Percentiles rank a stretch among this genome's conserved stretches.
Evolutionary conservation across 2,888 invertebrate species (phyloP).

Genomic region (Lepidocyrtoides sp.): DNA sequence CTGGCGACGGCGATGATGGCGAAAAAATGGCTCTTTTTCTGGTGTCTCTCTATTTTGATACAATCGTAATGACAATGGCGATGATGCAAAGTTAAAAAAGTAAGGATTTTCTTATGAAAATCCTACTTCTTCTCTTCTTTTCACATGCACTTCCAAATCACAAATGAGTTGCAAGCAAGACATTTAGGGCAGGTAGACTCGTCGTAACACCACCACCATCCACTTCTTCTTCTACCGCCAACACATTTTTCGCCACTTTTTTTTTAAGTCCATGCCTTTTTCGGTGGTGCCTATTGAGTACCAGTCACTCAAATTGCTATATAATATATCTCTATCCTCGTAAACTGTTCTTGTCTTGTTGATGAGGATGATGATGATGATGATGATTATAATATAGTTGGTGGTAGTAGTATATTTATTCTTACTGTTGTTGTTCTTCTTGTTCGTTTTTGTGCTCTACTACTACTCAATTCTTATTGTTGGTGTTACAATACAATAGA

Average conservation of each 20-base stretch:
- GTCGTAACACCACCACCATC: constrained; percentile 61
- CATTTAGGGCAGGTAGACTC: constrained; percentile 85
- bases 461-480: constrained; percentile 43
- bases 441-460: constrained; percentile 54
- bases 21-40: constrained; percentile 40
- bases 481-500: constrained; percentile 31
- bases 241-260: constrained; percentile 85
- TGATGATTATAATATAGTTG: constrained; percentile 2
- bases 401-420: constrained; percentile 12
- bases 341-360: constrained; percentile 18
- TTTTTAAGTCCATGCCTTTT: constrained; percentile 84
- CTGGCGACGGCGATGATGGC: constrained; percentile 48
- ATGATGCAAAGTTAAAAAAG: constrained; percentile 50
- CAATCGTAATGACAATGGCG: constrained; percentile 43
- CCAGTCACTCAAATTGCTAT: constrained; percentile 77
- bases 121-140: constrained; percentile 73
- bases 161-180: constrained; percentile 83
- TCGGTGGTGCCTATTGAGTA: constrained; percentile 83
- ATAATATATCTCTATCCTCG: constrained; percentile 63
- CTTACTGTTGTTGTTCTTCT: constrained; percentile 30
- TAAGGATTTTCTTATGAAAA: constrained; percentile 54
- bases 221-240: constrained; percentile 82
- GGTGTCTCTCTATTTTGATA: constrained; percentile 53
- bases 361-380: constrained; percentile 7
- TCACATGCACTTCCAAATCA: constrained; percentile 85